phyloP scores from a whole-genome alignment of 2,113 vertebrate genomes.

The Sturnira hondurensis region DNA sequence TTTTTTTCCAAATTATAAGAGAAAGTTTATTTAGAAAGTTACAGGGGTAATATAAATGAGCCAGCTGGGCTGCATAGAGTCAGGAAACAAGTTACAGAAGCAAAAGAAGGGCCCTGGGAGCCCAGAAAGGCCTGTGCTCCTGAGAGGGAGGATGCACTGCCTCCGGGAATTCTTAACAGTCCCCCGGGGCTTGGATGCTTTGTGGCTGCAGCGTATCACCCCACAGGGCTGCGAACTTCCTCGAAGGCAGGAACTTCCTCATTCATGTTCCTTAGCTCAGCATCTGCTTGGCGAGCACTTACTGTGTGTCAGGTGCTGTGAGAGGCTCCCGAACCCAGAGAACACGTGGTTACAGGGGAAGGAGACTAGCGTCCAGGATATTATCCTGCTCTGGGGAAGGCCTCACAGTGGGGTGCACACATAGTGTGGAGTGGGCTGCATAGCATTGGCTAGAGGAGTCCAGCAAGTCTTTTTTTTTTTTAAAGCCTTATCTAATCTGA shows the following conservation, averaged over 20 bases:
- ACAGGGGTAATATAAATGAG: too few relatives aligned
- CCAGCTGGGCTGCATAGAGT: too few relatives aligned
- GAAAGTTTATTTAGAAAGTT: too few relatives aligned
- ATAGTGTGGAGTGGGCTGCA: background rate
- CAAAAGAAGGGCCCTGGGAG: too few relatives aligned
- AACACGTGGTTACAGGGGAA: background rate
- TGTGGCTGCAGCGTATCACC: slow-evolving; percentile 41
- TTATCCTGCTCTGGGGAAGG: background rate
- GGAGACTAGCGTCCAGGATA: background rate
- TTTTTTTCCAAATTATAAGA: background rate
- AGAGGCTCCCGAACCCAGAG: background rate
- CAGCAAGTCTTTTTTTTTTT: background rate
- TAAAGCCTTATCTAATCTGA: background rate
- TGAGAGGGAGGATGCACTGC: too few relatives aligned
- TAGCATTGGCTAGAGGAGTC: background rate
- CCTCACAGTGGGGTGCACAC: background rate
- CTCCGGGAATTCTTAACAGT: background rate
- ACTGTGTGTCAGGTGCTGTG: background rate
- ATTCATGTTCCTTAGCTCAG: slow-evolving; percentile 24
- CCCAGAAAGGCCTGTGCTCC: too few relatives aligned
- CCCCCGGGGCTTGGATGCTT: background rate
- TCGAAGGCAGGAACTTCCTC: slow-evolving; percentile 55
- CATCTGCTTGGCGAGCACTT: background rate
- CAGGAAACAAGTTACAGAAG: too few relatives aligned
- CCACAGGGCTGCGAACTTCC: slow-evolving; percentile 42